These are phyloP conservation scores for Percopsis omiscomaycus DNA, from an alignment of 2,797 vertebrate genomes.

Conservation along the genomic window DNA sequence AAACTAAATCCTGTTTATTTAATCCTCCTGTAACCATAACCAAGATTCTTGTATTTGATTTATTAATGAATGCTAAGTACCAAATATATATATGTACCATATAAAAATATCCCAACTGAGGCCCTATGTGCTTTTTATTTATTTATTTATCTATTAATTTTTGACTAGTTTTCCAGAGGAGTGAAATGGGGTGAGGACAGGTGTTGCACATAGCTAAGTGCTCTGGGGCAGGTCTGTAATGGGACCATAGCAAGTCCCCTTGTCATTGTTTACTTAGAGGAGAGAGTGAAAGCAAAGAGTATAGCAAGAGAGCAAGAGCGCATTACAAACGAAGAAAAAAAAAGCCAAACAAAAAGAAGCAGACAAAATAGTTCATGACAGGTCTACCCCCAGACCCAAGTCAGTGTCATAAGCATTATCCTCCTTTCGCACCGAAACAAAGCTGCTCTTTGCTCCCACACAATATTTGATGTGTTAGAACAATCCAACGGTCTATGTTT, in stretches of 20 bases:
- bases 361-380: background rate
- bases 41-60: conserved; percentile 51
- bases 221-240: conserved; percentile 30
- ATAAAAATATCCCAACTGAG: conserved; percentile 40
- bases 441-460: background rate
- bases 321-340: background rate
- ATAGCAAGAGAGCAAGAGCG: background rate
- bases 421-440: conserved; percentile 3
- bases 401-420: conserved; percentile 10
- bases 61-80: conserved; percentile 66
- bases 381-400: background rate
- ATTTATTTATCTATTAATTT: conserved; percentile 23
- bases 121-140: background rate
- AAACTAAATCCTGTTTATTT: conserved; percentile 19
- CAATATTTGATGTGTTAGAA: no score
- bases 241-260: conserved; percentile 25
- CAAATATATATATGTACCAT: conserved; percentile 34
- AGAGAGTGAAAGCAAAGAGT: background rate
- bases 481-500: no score
- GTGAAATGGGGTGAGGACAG: conserved; percentile 54
- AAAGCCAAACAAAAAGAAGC: background rate
- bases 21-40: conserved; percentile 46
- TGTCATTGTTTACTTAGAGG: conserved; percentile 17
- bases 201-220: conserved; percentile 40
- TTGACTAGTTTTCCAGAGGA: conserved; percentile 33